phyloP scores from a whole-genome alignment of 2,888 invertebrate species.

The Quadroppia sp. region DNA sequence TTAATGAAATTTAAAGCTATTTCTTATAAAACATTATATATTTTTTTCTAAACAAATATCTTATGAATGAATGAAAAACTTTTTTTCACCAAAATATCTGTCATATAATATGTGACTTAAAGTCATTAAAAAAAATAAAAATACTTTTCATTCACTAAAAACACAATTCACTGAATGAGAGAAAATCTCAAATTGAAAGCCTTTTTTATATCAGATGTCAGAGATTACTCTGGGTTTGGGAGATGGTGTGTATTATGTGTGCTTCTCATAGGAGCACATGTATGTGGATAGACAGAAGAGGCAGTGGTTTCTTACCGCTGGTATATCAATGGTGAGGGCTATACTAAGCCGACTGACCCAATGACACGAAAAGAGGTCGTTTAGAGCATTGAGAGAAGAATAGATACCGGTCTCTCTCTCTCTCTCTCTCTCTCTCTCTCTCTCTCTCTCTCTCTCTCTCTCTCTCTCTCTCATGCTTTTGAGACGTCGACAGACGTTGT shows the following conservation, averaged over 20 bases:
- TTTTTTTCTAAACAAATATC: too few relatives aligned
- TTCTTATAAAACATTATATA: too few relatives aligned
- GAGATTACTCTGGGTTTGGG: neutral
- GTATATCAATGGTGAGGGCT: neutral
- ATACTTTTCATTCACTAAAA: too few relatives aligned
- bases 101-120: too few relatives aligned
- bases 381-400: neutral
- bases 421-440: too few relatives aligned
- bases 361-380: constrained; percentile 38
- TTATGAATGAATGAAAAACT: too few relatives aligned
- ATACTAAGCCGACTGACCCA: constrained; percentile 14
- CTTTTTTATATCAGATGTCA: neutral
- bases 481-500: neutral
- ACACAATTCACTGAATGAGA: neutral
- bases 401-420: neutral
- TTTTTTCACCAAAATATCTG: too few relatives aligned
- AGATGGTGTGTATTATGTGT: too few relatives aligned
- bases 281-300: neutral
- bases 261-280: neutral
- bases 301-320: neutral
- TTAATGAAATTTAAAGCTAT: too few relatives aligned
- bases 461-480: too few relatives aligned
- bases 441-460: too few relatives aligned
- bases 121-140: too few relatives aligned
- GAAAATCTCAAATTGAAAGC: neutral